phyloP scores from a whole-genome alignment of 2,113 vertebrate species.

The Crotalus horridus region DNA sequence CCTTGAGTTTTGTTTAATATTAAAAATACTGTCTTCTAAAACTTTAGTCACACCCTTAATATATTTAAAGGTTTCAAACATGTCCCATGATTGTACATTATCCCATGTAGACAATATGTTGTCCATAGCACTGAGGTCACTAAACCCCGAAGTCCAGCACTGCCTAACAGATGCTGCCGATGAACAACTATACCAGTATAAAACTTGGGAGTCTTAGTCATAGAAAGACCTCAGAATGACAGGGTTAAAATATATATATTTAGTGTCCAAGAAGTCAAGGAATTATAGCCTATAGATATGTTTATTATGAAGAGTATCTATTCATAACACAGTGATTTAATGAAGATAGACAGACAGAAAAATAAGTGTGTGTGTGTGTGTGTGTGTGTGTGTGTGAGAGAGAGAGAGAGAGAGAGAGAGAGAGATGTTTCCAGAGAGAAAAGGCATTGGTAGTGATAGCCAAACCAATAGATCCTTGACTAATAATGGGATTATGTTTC shows the following conservation, averaged over 20 bases:
- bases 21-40: background rate
- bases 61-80: background rate
- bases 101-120: background rate
- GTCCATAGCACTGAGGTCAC: background rate
- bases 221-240: background rate
- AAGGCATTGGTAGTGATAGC: background rate
- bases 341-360: background rate
- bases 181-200: background rate
- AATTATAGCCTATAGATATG: background rate
- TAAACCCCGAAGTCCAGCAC: background rate
- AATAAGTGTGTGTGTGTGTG: too few relatives aligned
- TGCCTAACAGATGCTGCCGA: background rate
- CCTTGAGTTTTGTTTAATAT: background rate
- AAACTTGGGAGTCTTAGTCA: background rate
- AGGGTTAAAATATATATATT: background rate
- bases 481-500: background rate
- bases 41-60: background rate
- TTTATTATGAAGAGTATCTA: background rate
- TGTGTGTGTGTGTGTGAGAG: too few relatives aligned
- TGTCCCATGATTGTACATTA: too few relatives aligned
- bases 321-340: background rate
- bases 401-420: too few relatives aligned
- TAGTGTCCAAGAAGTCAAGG: background rate
- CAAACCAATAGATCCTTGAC: background rate
- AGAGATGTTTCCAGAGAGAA: background rate